Base-by-base conservation (phyloP, 2,797 vertebrate genomes). In the Channallabes apus region DNA sequence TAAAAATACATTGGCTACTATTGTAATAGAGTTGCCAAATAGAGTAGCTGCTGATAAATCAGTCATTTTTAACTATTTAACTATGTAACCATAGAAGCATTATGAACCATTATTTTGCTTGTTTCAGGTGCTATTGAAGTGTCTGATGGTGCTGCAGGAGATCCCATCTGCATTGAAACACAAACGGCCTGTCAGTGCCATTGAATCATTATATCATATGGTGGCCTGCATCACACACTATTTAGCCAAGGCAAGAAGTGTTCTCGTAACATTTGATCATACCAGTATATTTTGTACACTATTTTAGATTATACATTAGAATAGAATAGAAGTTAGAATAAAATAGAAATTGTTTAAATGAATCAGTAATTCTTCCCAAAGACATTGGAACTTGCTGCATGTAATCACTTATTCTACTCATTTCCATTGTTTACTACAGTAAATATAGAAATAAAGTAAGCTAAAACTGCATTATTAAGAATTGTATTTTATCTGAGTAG, bases 81-180 rank as follows among this genome's bases (percentile, higher is more conserved):
- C 6, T 32, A 59, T 59, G 17, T 14, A 62, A 46, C 9, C 1
- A 51, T 73, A 38, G 35, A 2, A 73, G 11, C 17, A 35, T 18
- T 64, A n/a, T 38, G 22, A 64, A 41, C 15, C 3, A 64, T 11
- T 1, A 6, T 29, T 65, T 87, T 85, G 56, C 86, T 69, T 92
- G 38, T 94, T 94, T 87, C 89, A 99, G 98, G 96, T 99, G 79
- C 93, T 99, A 65, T 93, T 95, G 78, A 99, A 97, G 88, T 99
- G 97, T 86, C 89, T 99, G 83, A 91, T 93, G 73, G 94, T 97
- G 88, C 92, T 99, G 87, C 96, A 97, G 93, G 95, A 96, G 90
- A 94, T 97, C 86, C 94, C 95, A 87, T 89, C 29, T 86, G 75
- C 89, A 84, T 84, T 93, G 82, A 95, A 95, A 89, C 94, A 94